A percentile compares a stretch with the other conserved stretches of the same genome.
Evolutionary conservation across 2,888 invertebrate genomes (phyloP).

Genomic region (Leptinotarsa peninsularis): DNA sequence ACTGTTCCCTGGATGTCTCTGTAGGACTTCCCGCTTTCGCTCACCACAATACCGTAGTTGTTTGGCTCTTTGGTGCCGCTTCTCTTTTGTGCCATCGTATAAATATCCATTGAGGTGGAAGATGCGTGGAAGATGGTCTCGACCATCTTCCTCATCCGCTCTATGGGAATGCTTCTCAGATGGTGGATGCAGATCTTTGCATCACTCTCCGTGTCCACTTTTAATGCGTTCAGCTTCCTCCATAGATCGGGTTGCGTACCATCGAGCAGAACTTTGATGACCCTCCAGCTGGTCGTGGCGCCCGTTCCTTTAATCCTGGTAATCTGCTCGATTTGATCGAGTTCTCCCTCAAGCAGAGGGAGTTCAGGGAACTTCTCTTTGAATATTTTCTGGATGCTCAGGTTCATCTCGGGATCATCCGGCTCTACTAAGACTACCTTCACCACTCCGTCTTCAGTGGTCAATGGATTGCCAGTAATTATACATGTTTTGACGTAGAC

Average conservation of each 20-base stretch:
- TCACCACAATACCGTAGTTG: neutral
- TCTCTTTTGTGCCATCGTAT: neutral
- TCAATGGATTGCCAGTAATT: neutral
- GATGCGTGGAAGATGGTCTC: constrained; percentile 12
- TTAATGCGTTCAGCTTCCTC: constrained; percentile 2
- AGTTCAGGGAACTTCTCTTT: too few relatives aligned
- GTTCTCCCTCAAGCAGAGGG: neutral
- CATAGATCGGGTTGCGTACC: neutral
- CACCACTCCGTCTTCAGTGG: neutral
- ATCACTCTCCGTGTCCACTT: neutral
- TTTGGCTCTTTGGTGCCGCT: neutral
- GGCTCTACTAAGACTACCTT: constrained; percentile 17
- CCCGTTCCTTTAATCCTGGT: neutral
- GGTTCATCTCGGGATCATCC: neutral
- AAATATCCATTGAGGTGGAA: neutral
- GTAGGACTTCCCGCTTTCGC: neutral
- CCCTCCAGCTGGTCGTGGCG: neutral
- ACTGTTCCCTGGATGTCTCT: neutral
- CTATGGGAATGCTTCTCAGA: neutral
- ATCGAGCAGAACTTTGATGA: neutral
- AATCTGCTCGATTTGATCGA: neutral
- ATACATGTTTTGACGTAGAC: neutral
- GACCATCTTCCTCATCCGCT: neutral
- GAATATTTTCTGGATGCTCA: neutral
- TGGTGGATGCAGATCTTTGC: constrained; percentile 3